Percentiles rank a stretch among this genome's conserved stretches.
Evolutionary conservation across 2,113 vertebrate genomes (phyloP).

Genomic region (Paralichthys olivaceus): DNA sequence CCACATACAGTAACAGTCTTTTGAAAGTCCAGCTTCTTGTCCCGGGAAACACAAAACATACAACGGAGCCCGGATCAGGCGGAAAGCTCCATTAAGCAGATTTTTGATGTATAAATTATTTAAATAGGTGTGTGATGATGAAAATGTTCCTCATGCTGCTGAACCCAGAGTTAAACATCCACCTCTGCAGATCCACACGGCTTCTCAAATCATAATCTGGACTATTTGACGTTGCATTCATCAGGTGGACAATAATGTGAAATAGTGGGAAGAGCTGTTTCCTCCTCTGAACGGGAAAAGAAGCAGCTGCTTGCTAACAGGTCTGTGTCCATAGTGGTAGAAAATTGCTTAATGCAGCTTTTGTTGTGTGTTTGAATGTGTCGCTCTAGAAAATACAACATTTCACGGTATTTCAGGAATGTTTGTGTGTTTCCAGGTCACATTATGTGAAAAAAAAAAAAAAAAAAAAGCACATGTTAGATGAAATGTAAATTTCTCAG

Average conservation of each 20-base stretch:
- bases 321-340: conserved; percentile 36
- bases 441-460: too few relatives aligned
- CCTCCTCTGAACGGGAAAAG: neutral
- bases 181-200: neutral
- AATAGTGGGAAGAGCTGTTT: neutral
- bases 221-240: neutral
- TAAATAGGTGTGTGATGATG: neutral
- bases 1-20: conserved; percentile 28
- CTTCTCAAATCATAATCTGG: neutral
- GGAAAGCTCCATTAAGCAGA: conserved; percentile 18
- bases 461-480: neutral
- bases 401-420: too few relatives aligned
- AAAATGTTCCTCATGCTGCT: too few relatives aligned
- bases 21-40: conserved; percentile 58
- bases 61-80: neutral
- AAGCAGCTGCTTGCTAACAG: neutral
- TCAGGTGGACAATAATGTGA: too few relatives aligned
- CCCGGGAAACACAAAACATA: neutral
- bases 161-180: neutral
- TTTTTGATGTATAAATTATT: conserved; percentile 1
- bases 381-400: neutral
- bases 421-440: too few relatives aligned
- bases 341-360: conserved; percentile 35
- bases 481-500: neutral
- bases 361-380: neutral